phyloP scores from a whole-genome alignment of 2,113 vertebrate genomes.

The Cyanoderma ruficeps region DNA sequence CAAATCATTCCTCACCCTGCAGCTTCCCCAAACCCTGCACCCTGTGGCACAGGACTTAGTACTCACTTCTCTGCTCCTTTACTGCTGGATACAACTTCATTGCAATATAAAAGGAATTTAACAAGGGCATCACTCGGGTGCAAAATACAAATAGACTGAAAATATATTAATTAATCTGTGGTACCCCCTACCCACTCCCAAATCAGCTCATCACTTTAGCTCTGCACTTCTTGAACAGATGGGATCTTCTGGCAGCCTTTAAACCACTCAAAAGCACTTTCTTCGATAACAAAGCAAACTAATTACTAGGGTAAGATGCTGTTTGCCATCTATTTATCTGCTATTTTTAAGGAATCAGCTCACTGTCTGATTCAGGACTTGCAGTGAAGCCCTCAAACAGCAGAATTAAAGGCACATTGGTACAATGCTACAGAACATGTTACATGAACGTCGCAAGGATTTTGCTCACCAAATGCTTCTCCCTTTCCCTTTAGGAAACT shows the following conservation, averaged over 20 bases:
- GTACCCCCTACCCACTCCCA: neutral
- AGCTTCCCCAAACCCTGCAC: neutral
- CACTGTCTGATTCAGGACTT: neutral
- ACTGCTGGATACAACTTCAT: neutral
- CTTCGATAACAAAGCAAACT: slow-evolving; percentile 13
- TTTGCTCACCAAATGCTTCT: neutral
- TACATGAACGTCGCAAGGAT: neutral
- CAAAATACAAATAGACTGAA: neutral
- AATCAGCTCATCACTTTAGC: neutral
- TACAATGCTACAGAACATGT: neutral
- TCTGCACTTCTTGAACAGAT: slow-evolving; percentile 30
- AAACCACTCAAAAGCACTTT: slow-evolving; percentile 16
- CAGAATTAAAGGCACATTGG: neutral
- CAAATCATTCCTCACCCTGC: neutral
- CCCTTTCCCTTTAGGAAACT: neutral
- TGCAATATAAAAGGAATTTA: neutral
- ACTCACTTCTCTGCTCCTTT: neutral
- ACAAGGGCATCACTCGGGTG: neutral
- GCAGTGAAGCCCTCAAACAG: neutral
- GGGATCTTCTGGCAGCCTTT: slow-evolving; percentile 48
- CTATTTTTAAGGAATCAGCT: slow-evolving; percentile 14
- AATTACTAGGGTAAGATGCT: slow-evolving; percentile 13
- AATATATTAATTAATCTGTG: neutral
- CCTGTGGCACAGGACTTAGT: neutral
- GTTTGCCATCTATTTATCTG: neutral